phyloP scores from a whole-genome alignment of 2,888 invertebrate species.

The Pseudococcus jackbeardsleyi region DNA sequence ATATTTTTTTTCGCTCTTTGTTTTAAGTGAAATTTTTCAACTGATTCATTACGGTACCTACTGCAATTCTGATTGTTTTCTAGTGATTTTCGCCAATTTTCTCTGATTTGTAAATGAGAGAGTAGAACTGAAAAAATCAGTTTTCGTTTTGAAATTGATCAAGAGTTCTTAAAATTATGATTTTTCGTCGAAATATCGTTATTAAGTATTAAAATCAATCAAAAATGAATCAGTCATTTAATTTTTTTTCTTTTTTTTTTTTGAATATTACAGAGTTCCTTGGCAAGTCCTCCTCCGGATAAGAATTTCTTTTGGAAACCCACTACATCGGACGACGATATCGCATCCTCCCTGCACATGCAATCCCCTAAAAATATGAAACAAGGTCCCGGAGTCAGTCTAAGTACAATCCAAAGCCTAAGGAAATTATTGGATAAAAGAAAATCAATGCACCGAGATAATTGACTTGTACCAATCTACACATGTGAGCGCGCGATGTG shows the following conservation, averaged over 20 bases:
- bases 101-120: too few species aligned
- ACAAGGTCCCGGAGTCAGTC: conserved; percentile 59
- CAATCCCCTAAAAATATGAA: conserved; percentile 55
- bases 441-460: conserved; percentile 56
- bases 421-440: conserved; percentile 59
- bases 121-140: too few species aligned
- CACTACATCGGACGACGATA: conserved; percentile 14
- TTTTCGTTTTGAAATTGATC: too few species aligned
- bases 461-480: background rate
- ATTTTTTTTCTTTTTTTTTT: background rate
- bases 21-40: too few species aligned
- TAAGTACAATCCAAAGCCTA: conserved; percentile 61
- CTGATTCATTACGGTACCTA: too few species aligned
- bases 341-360: conserved; percentile 33
- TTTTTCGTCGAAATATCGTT: too few species aligned
- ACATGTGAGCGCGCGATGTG: background rate
- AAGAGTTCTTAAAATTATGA: too few species aligned
- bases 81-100: too few species aligned
- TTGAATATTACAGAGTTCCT: conserved; percentile 27
- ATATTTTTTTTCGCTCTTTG: too few species aligned
- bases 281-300: background rate
- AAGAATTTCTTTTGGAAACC: conserved; percentile 16
- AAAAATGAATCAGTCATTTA: background rate
- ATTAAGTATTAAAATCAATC: too few species aligned
- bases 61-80: too few species aligned